Evolutionary conservation across 2,888 invertebrate species (phyloP).

Genomic region (Rhorus exstirpatorius): DNA sequence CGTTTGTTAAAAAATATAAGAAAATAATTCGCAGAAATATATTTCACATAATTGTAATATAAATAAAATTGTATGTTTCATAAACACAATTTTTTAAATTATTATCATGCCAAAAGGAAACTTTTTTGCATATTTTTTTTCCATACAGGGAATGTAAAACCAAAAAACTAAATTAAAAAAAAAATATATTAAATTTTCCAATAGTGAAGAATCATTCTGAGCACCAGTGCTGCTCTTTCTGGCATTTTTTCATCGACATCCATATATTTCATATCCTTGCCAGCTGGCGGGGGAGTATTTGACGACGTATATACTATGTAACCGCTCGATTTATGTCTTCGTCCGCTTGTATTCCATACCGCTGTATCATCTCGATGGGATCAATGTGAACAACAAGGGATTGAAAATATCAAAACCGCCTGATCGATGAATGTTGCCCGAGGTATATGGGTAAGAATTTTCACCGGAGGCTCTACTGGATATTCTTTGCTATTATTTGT

Average conservation of each 20-base stretch:
- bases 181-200: neutral
- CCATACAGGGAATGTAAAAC: too few relatives aligned
- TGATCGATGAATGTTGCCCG: constrained; percentile 22
- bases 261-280: constrained; percentile 15
- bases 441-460: neutral
- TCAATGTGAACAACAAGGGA: constrained; percentile 11
- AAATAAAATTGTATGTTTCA: too few relatives aligned
- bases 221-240: neutral
- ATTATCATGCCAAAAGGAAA: too few relatives aligned
- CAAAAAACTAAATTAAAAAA: neutral
- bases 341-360: constrained; percentile 1
- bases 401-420: constrained; percentile 23
- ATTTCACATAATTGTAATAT: too few relatives aligned
- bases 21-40: too few relatives aligned
- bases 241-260: constrained; percentile 31
- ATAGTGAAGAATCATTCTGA: neutral
- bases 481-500: constrained; percentile 8
- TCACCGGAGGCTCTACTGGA: neutral
- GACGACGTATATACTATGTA: constrained; percentile 6
- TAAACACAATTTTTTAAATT: too few relatives aligned
- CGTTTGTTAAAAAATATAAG: too few relatives aligned
- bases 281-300: neutral
- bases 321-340: constrained; percentile 40
- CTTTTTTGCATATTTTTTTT: too few relatives aligned
- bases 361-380: constrained; percentile 7